Base-by-base conservation (phyloP, 2,797 vertebrate species). In the Notolabrus celidotus region DNA sequence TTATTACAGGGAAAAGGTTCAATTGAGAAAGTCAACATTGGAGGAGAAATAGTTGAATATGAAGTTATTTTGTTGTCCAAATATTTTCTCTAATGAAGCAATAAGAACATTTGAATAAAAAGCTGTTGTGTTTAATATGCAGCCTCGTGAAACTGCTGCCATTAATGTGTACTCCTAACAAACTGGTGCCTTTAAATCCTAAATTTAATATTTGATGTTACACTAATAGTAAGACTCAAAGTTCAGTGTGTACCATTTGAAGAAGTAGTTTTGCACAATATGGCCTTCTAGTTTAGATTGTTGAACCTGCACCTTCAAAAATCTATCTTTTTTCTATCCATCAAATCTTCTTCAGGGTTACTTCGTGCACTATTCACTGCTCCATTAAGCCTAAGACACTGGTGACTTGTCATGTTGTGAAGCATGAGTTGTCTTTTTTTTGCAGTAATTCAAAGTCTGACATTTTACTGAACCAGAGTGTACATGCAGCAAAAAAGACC, bases 401-500 rank as follows among this genome's bases (percentile, higher is more conserved):
- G 67, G 61, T 5, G 19, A 55, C 53, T 25, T 49, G 42, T 77
- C 71, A 72, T 47, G 53, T 61, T 42, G 46, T 54, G 20, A 47
- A 25, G 50, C 41, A 42, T 63, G 64, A 38, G 16, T 61, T 59
- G 57, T 72, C 38, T 45, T 12, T 67, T 66, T 39, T 23, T 4
- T 34, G 12, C 45, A n/a, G 17, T 23, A 29, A 80, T n/a, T n/a
- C n/a, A 80, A 75, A 52, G 63, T 57, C 74, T 71, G 3, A 25
- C 52, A 64, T 49, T 58, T 50, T 22, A 41, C 25, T 56, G 52
- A 8, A 4, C 36, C 31, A 36, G 38, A 19, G 46, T 38, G 31
- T 19, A 15, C 16, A 29, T 20, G 11, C 50, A 34, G 49, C 19
- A 29, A 54, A 7, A 58, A 34, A 57, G 59, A 49, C 23, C 10